Evolutionary conservation across 2,888 invertebrate genomes (phyloP).

Genomic region (Lasioglossum marginatum): DNA sequence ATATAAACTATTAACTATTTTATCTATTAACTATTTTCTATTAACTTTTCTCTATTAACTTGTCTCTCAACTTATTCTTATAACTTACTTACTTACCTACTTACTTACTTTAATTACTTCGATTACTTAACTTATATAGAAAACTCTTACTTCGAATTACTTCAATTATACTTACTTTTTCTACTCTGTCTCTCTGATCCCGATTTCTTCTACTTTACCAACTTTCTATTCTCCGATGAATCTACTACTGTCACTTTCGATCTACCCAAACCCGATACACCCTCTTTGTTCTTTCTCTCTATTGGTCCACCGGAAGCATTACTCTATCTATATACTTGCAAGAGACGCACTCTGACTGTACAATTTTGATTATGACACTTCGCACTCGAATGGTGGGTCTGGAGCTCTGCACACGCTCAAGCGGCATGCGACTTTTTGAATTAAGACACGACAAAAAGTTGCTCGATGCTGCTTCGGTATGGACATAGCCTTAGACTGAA

Average conservation of each 20-base stretch:
- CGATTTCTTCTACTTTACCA: background rate
- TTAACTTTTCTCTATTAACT: background rate
- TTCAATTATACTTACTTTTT: slow-evolving; percentile 20
- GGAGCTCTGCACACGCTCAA: background rate
- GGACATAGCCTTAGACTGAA: background rate
- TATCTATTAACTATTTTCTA: background rate
- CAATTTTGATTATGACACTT: background rate
- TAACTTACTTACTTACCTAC: background rate
- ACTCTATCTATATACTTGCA: background rate
- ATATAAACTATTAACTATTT: background rate
- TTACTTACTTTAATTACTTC: too few species aligned
- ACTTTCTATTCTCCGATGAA: background rate
- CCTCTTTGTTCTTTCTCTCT: background rate
- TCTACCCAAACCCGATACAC: background rate
- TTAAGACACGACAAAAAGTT: background rate
- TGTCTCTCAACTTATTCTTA: background rate
- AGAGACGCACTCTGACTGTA: background rate
- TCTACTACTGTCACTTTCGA: slow-evolving; percentile 23
- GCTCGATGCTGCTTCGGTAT: background rate
- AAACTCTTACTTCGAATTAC: background rate
- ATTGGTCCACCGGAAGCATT: slow-evolving; percentile 9
- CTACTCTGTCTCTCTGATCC: slow-evolving; percentile 25
- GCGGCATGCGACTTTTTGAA: background rate
- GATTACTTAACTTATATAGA: too few species aligned
- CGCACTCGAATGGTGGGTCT: background rate